Evolutionary conservation across 1,140 invertebrate genomes (phyloP).

Genomic region (Amyelois transitella): DNA sequence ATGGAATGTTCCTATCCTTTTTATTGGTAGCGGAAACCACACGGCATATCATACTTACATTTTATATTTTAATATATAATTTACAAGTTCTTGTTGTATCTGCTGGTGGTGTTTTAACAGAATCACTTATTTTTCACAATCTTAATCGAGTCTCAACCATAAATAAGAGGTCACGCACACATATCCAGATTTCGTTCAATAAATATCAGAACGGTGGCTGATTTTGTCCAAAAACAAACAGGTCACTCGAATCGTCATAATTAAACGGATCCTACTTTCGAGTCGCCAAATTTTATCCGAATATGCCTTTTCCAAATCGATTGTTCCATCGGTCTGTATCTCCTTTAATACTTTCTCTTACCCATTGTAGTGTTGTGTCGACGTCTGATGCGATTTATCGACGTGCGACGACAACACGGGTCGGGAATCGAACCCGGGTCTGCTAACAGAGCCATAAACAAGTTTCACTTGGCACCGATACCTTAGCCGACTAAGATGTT

Average conservation of each 20-base stretch:
- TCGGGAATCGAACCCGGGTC: slow-evolving; percentile 48
- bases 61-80: too few species aligned
- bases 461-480: slow-evolving; percentile 21
- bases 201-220: too few species aligned
- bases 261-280: background rate
- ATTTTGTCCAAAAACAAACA: background rate
- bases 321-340: slow-evolving; percentile 38
- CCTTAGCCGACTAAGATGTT: background rate
- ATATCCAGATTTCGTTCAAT: too few species aligned
- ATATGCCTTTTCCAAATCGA: slow-evolving; percentile 14
- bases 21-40: too few species aligned
- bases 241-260: background rate
- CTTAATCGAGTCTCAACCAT: too few species aligned
- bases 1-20: too few species aligned
- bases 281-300: background rate
- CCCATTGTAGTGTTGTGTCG: slow-evolving; percentile 57
- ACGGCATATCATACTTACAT: too few species aligned
- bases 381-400: slow-evolving; percentile 52
- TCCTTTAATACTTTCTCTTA: slow-evolving; percentile 57
- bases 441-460: slow-evolving; percentile 28
- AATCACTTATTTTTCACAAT: too few species aligned
- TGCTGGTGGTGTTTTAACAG: too few species aligned
- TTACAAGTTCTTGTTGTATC: too few species aligned
- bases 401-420: slow-evolving; percentile 35
- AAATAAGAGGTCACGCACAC: too few species aligned